These are phyloP conservation scores for Coenonympha arcania DNA, from an alignment of 2,888 invertebrate genomes.

Conservation along the genomic window DNA sequence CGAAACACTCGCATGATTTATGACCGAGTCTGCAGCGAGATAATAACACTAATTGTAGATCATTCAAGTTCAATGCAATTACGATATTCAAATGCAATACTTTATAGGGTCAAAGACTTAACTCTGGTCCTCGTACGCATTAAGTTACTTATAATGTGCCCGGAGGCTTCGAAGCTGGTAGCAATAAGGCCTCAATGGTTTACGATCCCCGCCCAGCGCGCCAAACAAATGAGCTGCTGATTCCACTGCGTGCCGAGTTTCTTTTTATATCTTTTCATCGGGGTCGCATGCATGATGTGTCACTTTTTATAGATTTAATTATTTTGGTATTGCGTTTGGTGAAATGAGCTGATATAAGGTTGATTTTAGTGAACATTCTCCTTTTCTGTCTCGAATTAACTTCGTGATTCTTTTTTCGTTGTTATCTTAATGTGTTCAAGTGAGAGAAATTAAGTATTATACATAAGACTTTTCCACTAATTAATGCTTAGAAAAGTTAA, in stretches of 20 bases:
- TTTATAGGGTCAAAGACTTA: slow-evolving; percentile 2
- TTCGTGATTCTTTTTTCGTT: too few species aligned
- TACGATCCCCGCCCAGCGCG: slow-evolving; percentile 56
- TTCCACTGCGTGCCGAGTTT: slow-evolving; percentile 52
- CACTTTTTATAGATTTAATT: not conserved
- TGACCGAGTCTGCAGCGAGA: too few species aligned
- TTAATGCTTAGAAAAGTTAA: too few species aligned
- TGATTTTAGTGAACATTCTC: too few species aligned
- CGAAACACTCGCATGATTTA: too few species aligned
- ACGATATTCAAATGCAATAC: not conserved
- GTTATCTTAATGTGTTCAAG: too few species aligned
- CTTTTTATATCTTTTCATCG: slow-evolving; percentile 31
- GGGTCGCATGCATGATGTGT: not conserved
- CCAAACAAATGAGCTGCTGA: slow-evolving; percentile 64
- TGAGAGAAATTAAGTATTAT: too few species aligned
- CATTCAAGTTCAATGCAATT: not conserved
- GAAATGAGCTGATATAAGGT: too few species aligned
- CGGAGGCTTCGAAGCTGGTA: slow-evolving; percentile 54
- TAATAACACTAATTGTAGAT: too few species aligned
- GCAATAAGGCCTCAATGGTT: slow-evolving; percentile 66
- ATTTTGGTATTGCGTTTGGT: too few species aligned
- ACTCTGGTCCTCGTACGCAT: slow-evolving; percentile 33
- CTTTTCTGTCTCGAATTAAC: too few species aligned
- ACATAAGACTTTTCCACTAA: too few species aligned
- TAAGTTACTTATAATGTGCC: slow-evolving; percentile 70